A percentile compares a stretch with the other conserved stretches of the same genome.
These are phyloP conservation scores for Calvadosia cruxmelitensis DNA, from an alignment of 30 jellyfish, hydroid and myxozoan species.

Conservation along the genomic window DNA sequence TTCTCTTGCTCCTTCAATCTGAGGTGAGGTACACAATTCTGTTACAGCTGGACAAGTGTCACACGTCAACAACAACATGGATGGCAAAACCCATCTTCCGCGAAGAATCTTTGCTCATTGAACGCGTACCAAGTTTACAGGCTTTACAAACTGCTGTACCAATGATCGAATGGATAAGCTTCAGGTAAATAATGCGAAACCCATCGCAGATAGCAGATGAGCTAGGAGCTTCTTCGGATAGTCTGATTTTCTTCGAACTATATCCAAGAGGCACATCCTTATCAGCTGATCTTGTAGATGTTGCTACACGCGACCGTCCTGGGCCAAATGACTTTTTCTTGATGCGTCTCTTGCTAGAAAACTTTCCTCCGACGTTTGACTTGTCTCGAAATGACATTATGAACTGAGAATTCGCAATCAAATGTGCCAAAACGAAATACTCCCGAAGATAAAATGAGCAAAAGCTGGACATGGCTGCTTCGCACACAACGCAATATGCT, in stretches of 20 bases:
- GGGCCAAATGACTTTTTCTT: not conserved
- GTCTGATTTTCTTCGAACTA: not conserved
- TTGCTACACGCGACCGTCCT: not conserved
- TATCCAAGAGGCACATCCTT: not conserved
- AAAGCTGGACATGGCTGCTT: too few relatives aligned
- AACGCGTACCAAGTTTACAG: slow-evolving; percentile 3
- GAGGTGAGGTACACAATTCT: slow-evolving; percentile 12
- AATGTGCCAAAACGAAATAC: not conserved
- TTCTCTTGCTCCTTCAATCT: slow-evolving; percentile 9
- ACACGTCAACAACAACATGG: not conserved
- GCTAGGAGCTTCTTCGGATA: not conserved
- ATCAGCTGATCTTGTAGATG: not conserved
- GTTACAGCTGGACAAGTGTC: not conserved
- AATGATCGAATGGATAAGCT: not conserved
- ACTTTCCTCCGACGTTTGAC: too few relatives aligned
- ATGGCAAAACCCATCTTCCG: slow-evolving; percentile 16
- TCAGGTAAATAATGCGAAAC: not conserved
- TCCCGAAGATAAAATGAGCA: not conserved
- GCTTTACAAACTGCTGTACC: slow-evolving; percentile 2
- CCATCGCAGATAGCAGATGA: not conserved
- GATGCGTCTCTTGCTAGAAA: too few relatives aligned
- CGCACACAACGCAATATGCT: too few relatives aligned
- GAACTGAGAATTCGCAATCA: too few relatives aligned
- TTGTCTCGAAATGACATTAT: too few relatives aligned
- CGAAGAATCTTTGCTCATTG: not conserved